Conservation (phyloP, 2,888 invertebrate genomes). For the Cecidostiba fungosa region DNA sequence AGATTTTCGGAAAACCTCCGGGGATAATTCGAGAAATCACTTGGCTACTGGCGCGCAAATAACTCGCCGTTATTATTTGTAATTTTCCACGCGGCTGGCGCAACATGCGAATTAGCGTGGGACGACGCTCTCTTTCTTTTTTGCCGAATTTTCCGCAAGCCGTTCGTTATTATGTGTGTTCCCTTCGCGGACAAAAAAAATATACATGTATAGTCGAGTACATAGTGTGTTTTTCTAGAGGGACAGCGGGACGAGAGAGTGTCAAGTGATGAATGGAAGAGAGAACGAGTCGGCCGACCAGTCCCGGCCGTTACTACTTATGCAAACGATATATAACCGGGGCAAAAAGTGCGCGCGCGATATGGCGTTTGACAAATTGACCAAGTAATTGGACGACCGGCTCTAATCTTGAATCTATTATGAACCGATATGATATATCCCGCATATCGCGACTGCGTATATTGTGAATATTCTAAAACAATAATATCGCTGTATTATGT, state of each 20-base stretch:
- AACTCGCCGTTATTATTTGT: conserved; percentile 47
- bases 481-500: background rate
- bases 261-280: background rate
- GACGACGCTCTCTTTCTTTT: conserved; percentile 5
- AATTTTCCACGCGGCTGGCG: conserved; percentile 37
- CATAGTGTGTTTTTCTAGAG: too few species aligned
- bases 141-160: background rate
- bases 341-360: background rate
- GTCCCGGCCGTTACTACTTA: conserved; percentile 41
- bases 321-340: background rate
- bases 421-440: background rate
- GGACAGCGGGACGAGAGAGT: background rate
- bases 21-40: conserved; percentile 37
- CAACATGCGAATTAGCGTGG: background rate
- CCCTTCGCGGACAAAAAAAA: background rate
- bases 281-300: background rate
- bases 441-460: background rate
- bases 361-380: background rate
- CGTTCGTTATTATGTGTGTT: too few species aligned
- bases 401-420: background rate
- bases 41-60: conserved; percentile 18
- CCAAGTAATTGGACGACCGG: background rate
- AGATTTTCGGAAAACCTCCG: conserved; percentile 19
- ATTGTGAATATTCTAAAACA: background rate
- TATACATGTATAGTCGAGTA: too few species aligned